Percentiles rank a stretch among this genome's conserved stretches.
Conservation (phyloP, 2,797 vertebrate species). For the Sebastes iracundus region DNA sequence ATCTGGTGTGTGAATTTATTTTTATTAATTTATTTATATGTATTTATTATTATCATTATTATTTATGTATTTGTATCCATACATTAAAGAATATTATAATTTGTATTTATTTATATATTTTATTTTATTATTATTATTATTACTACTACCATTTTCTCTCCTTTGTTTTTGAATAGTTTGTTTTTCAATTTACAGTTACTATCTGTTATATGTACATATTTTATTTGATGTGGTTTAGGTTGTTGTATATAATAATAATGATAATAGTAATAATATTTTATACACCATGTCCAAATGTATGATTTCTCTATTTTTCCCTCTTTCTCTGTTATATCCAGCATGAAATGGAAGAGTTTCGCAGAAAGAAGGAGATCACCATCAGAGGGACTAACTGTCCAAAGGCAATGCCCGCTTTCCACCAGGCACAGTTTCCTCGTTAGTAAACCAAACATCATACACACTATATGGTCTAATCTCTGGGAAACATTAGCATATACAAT, state of each 20-base stretch:
- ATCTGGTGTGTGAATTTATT: no score
- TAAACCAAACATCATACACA: constrained; percentile 45
- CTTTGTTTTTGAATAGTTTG: no score
- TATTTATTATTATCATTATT: no score
- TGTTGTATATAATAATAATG: no score
- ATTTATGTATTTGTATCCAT: no score
- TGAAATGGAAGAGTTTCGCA: constrained; percentile 91
- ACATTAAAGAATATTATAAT: background rate
- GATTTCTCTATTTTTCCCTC: background rate
- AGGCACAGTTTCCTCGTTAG: constrained; percentile 96
- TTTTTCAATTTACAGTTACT: no score
- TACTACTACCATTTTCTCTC: no score
- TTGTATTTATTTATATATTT: no score
- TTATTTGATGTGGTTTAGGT: no score
- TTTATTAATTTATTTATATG: no score
- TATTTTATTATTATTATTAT: no score
- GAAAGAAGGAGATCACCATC: constrained; percentile 95
- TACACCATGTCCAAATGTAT: background rate
- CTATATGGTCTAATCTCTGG: background rate
- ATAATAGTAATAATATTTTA: background rate
- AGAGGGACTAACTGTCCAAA: constrained; percentile 90
- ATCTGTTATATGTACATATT: no score
- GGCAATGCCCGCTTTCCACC: constrained; percentile 89
- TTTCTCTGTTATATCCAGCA: constrained; percentile 76
- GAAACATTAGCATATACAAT: background rate